phyloP scores from a whole-genome alignment of 2,113 vertebrate species.

The Mus pahari region DNA sequence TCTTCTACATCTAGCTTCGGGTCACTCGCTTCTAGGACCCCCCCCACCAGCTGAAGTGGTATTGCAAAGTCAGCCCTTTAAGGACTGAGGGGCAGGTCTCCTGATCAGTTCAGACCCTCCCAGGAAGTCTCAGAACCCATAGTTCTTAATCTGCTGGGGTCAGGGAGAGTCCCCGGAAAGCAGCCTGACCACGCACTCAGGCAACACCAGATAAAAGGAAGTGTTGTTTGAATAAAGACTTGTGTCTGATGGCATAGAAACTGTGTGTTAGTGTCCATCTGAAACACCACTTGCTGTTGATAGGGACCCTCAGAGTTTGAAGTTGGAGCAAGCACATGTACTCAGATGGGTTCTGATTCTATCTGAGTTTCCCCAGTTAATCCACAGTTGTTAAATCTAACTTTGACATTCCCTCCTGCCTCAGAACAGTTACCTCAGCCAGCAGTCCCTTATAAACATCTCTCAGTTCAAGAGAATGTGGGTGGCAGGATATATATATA shows the following conservation, averaged over 20 bases:
- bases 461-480: background rate
- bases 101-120: accelerated
- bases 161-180: background rate
- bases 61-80: accelerated
- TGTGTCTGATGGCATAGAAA: background rate
- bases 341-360: background rate
- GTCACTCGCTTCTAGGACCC: background rate
- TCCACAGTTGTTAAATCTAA: background rate
- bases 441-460: background rate
- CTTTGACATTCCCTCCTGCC: background rate
- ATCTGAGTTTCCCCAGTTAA: background rate
- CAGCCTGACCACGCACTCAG: background rate
- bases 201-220: background rate
- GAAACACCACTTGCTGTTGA: background rate
- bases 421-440: background rate
- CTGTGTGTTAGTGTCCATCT: background rate
- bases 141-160: background rate
- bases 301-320: no score
- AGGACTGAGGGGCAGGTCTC: accelerated
- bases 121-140: no score
- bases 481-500: background rate
- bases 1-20: background rate
- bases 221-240: background rate
- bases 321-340: background rate
- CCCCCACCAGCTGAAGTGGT: background rate